These are phyloP conservation scores for Chlorops oryzae DNA, from an alignment of 1,140 invertebrate species.

Conservation along the genomic window DNA sequence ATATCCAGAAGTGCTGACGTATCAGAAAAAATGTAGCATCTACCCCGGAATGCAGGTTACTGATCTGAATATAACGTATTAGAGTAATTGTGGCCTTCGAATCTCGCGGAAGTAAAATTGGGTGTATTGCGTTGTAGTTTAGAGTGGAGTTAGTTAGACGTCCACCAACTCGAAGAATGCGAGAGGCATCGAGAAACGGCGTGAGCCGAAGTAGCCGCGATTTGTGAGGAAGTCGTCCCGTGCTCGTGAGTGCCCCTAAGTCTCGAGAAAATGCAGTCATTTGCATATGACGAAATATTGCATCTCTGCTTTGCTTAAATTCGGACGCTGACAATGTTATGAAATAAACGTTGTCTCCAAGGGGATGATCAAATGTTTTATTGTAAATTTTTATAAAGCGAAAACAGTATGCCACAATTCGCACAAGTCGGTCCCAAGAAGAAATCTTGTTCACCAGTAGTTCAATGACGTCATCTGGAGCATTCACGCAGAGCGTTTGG, in stretches of 20 bases:
- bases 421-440: constrained; percentile 3
- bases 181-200: too few species aligned
- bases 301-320: too few species aligned
- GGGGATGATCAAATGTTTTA: too few species aligned
- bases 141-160: constrained; percentile 15
- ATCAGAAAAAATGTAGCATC: constrained; percentile 13
- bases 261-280: too few species aligned
- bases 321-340: too few species aligned
- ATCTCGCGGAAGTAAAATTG: constrained; percentile 17
- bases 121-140: constrained; percentile 14
- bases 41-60: constrained; percentile 26
- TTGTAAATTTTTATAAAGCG: constrained; percentile 11
- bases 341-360: too few species aligned
- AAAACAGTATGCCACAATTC: constrained; percentile 3
- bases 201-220: too few species aligned
- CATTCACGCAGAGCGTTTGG: not conserved
- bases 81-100: constrained; percentile 21
- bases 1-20: constrained; percentile 2
- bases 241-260: too few species aligned
- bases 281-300: too few species aligned
- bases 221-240: too few species aligned
- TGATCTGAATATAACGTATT: constrained; percentile 23
- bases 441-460: constrained; percentile 10
- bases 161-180: constrained; percentile 26
- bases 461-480: not conserved